Conservation (phyloP, 2,888 invertebrate species). For the Troglohyphantes excavatus region DNA sequence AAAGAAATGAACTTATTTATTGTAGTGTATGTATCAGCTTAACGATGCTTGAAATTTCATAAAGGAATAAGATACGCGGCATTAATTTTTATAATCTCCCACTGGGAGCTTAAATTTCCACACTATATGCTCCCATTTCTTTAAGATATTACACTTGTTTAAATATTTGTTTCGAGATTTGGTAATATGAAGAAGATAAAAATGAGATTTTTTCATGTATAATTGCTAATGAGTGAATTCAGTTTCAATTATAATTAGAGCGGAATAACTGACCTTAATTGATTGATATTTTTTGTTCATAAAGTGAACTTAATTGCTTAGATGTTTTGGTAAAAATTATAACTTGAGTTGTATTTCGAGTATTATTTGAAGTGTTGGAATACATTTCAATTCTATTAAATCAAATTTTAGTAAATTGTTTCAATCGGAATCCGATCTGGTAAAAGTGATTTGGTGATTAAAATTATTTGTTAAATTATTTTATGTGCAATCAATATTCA, state of each 20-base stretch:
- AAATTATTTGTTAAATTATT: too few species aligned
- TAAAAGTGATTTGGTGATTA: too few species aligned
- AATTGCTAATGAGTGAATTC: not conserved
- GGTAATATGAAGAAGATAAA: not conserved
- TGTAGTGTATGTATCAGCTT: not conserved
- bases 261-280: constrained; percentile 42
- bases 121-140: not conserved
- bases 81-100: constrained; percentile 1
- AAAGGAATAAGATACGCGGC: not conserved
- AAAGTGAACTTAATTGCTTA: not conserved
- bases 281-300: constrained; percentile 24
- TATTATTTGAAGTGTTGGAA: too few species aligned
- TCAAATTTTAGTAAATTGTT: too few species aligned
- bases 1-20: not conserved
- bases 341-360: not conserved
- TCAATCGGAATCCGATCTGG: too few species aligned
- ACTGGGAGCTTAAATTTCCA: constrained; percentile 14
- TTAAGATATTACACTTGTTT: not conserved
- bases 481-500: too few species aligned
- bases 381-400: too few species aligned
- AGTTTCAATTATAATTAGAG: constrained; percentile 11
- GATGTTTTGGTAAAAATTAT: not conserved
- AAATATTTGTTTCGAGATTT: not conserved
- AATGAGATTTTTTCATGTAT: not conserved
- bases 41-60: not conserved